A percentile compares a stretch with the other conserved stretches of the same genome.
These are phyloP conservation scores for Erythrolamprus reginae DNA, from an alignment of 2,113 vertebrate species.

Conservation along the genomic window DNA sequence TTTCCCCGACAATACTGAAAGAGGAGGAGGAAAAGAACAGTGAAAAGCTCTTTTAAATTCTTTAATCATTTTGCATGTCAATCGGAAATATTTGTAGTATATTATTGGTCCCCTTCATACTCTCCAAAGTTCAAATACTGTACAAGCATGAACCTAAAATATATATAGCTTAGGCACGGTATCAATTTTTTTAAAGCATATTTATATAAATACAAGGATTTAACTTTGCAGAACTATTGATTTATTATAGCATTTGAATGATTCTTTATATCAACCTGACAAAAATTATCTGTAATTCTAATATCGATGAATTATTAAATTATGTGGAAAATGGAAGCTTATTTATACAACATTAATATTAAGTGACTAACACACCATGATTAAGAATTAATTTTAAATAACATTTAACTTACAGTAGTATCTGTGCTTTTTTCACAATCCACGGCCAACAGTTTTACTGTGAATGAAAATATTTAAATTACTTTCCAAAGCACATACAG, in stretches of 20 bases:
- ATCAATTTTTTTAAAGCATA: not conserved
- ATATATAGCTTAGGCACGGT: not conserved
- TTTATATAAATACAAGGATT: constrained; percentile 29
- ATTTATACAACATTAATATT: constrained; percentile 17
- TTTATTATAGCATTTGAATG: constrained; percentile 42
- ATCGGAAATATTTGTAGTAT: not conserved
- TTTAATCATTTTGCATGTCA: not conserved
- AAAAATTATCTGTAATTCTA: constrained; percentile 33
- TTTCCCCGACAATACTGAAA: constrained; percentile 73
- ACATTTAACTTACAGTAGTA: constrained; percentile 61
- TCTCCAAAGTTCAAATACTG: not conserved
- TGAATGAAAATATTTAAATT: constrained; percentile 58
- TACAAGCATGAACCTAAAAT: not conserved
- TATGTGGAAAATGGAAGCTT: not conserved
- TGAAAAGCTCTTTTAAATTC: not conserved
- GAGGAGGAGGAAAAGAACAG: constrained; percentile 15
- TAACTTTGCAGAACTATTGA: constrained; percentile 33
- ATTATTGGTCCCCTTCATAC: not conserved
- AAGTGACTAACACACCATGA: not conserved
- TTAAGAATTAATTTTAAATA: not conserved
- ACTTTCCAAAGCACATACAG: constrained; percentile 37
- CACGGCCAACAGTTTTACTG: constrained; percentile 73
- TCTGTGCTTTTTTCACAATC: constrained; percentile 72
- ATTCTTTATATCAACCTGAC: constrained; percentile 7
- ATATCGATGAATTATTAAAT: constrained; percentile 27